Base-by-base conservation (phyloP, 2,113 vertebrate species). In the Lota lota region DNA sequence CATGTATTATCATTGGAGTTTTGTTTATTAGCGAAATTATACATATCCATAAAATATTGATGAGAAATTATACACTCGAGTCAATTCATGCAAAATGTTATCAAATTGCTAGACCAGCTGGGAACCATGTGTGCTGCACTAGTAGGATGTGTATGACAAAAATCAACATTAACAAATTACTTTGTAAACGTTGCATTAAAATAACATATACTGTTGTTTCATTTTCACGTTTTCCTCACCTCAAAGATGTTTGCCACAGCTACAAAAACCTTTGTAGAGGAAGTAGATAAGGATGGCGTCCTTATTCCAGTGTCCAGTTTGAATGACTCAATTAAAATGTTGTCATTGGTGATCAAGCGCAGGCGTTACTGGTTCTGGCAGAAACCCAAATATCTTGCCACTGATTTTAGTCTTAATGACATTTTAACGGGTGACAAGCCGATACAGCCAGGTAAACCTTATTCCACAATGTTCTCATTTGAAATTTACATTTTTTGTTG, bases 341-440 rank as follows among this genome's bases (percentile, higher is more conserved):
- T 96, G 70, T 90, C 91, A 15, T 88, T 99, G 68, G 93, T 98
- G 72, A 91, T 93, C 1, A 98, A 97, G 83, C 93, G 85, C 58
- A 95, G 81, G 53, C 92, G 84, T 47, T 90, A 88, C 70, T 98
- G 96, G 96, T 89, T 89, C 73, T 99, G 96, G 96, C 94, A 98
- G 85, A 93, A 86, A 71, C 90, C 94, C 17, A 98, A 93, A 66
- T 96, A 97, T 73, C 81, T 92, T 14, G 90, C 93, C 63, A 91
- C 95, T 54, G 92, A 95, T 21, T 93, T 95, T 67, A 89, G 74
- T 20, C 80, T 99, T 51, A 93, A 85, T 69, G 94, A 98, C 73
- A 72, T 99, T 17, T 91, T 99, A 10, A 79, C 72, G 22, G 93
- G 93, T 70, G 92, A 92, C 53, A 73, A 73, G 1, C 83, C 86